Conservation (phyloP, 2,113 vertebrate genomes). For the Chaetorhynchus papuensis region DNA sequence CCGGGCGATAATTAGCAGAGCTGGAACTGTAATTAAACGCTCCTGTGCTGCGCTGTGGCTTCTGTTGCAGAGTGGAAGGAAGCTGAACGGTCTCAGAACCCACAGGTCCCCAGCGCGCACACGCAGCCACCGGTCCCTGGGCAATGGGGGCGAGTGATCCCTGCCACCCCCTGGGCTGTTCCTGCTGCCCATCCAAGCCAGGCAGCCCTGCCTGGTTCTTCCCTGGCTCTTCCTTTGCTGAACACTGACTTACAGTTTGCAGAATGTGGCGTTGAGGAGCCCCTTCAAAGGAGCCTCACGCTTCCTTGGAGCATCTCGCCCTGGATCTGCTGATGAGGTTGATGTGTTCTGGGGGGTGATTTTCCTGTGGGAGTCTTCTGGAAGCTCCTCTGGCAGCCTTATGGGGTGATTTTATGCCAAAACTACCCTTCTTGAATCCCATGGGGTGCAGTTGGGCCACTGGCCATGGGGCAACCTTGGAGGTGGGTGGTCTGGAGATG, state of each 20-base stretch:
- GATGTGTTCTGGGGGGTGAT: not conserved
- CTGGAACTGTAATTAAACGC: slow-evolving; percentile 69
- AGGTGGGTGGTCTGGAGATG: not conserved
- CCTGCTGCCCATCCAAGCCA: not conserved
- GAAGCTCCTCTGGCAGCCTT: not conserved
- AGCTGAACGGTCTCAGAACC: slow-evolving; percentile 35
- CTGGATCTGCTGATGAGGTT: not conserved
- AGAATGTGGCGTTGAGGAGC: not conserved
- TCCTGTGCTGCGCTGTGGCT: slow-evolving; percentile 57
- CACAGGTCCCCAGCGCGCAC: not conserved
- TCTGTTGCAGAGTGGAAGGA: slow-evolving; percentile 47
- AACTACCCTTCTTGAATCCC: not conserved
- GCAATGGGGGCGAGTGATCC: rapidly evolving
- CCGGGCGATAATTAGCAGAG: slow-evolving; percentile 72
- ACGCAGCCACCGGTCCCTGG: rapidly evolving
- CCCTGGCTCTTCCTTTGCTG: not conserved
- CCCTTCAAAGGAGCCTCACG: rapidly evolving
- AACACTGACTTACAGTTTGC: not conserved
- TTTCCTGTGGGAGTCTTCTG: not conserved
- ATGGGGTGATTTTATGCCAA: not conserved
- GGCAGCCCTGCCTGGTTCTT: not conserved
- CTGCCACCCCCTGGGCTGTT: not conserved
- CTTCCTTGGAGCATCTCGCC: not conserved
- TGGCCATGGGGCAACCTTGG: rapidly evolving
- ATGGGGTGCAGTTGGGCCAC: not conserved